phyloP scores from a whole-genome alignment of 2,888 invertebrate species.

The Acleris literana region DNA sequence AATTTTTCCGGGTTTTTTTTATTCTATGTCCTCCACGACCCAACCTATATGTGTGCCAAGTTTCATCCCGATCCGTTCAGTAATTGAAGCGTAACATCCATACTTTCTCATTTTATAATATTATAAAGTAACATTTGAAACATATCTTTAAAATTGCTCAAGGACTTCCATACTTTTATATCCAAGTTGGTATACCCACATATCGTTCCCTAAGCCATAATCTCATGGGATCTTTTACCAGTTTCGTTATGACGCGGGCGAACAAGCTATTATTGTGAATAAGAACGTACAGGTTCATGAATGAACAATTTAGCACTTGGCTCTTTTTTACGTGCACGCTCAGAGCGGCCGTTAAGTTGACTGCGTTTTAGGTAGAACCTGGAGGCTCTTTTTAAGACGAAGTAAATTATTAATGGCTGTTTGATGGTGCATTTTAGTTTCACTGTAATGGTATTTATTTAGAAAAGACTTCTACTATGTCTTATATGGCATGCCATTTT shows the following conservation, averaged over 20 bases:
- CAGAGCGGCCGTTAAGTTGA: constrained; percentile 8
- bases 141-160: neutral
- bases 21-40: no score
- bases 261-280: constrained; percentile 45
- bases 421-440: neutral
- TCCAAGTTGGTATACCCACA: neutral
- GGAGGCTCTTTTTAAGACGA: neutral
- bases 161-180: constrained; percentile 8
- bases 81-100: no score
- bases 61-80: no score
- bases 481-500: no score
- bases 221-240: constrained; percentile 56
- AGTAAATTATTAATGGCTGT: no score
- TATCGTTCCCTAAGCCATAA: constrained; percentile 33
- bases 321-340: constrained; percentile 28
- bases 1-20: no score
- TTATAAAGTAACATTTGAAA: no score
- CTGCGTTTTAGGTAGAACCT: neutral
- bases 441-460: neutral
- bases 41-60: no score
- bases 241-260: constrained; percentile 49
- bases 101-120: no score
- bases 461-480: no score
- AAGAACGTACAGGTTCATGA: constrained; percentile 47
- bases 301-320: constrained; percentile 55